Evolutionary conservation across 2,797 vertebrate species (phyloP).

Genomic region (Huso huso): DNA sequence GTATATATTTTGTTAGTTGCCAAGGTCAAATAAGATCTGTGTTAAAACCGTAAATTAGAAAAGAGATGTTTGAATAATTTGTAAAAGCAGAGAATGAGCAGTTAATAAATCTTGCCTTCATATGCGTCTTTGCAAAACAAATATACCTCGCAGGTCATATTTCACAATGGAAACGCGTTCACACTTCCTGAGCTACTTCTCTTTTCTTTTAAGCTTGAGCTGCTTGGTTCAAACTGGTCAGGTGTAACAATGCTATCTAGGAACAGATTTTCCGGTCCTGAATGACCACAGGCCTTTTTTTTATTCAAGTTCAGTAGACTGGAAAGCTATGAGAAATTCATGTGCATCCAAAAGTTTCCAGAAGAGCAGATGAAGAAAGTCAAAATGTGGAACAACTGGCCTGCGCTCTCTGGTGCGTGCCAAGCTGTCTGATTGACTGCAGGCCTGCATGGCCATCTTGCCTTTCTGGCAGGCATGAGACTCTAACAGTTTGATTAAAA

Average conservation of each 20-base stretch:
- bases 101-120: too few species aligned
- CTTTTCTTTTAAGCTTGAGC: slow-evolving; percentile 22
- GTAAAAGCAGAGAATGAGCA: too few species aligned
- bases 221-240: slow-evolving; percentile 24
- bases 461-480: slow-evolving; percentile 67
- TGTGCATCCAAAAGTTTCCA: slow-evolving; percentile 52
- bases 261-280: slow-evolving; percentile 16
- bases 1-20: too few species aligned
- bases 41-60: too few species aligned
- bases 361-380: slow-evolving; percentile 65
- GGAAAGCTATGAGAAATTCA: slow-evolving; percentile 34
- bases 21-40: too few species aligned
- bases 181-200: slow-evolving; percentile 16
- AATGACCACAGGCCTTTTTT: slow-evolving; percentile 23
- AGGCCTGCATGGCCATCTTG: slow-evolving; percentile 69
- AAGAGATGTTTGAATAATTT: too few species aligned
- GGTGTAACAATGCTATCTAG: slow-evolving; percentile 31
- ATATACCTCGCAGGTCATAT: slow-evolving; percentile 4
- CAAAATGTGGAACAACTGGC: slow-evolving; percentile 54
- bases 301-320: slow-evolving; percentile 34
- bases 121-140: background rate
- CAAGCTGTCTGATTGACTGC: slow-evolving; percentile 74
- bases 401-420: slow-evolving; percentile 52
- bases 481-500: slow-evolving; percentile 55
- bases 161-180: background rate